Conservation (phyloP, 2,888 invertebrate genomes). For the Linyphia triangularis region DNA sequence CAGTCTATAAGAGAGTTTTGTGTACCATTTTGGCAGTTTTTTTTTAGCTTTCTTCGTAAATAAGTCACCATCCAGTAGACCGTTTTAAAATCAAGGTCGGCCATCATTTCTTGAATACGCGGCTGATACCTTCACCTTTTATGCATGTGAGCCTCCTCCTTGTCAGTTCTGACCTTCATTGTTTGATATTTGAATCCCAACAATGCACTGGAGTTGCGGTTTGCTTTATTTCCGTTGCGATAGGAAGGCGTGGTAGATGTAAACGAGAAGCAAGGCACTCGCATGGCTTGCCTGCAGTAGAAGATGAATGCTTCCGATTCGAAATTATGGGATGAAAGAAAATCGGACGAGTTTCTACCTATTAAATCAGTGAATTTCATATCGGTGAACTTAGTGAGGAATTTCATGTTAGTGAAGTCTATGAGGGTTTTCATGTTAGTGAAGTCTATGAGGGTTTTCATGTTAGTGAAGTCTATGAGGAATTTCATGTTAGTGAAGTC, state of each 20-base stretch:
- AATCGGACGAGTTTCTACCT: too few species aligned
- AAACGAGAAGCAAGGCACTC: not conserved
- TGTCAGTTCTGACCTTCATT: slow-evolving; percentile 36
- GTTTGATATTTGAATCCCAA: slow-evolving; percentile 38
- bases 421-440: too few species aligned
- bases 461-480: too few species aligned
- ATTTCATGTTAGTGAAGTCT: too few species aligned
- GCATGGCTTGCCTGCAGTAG: too few species aligned
- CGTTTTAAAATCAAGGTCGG: not conserved
- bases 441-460: too few species aligned
- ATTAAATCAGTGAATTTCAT: too few species aligned
- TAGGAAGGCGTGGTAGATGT: slow-evolving; percentile 10
- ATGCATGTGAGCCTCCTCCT: not conserved
- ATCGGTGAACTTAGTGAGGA: too few species aligned
- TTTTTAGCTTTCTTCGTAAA: too few species aligned
- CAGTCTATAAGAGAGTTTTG: too few species aligned
- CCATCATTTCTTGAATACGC: not conserved
- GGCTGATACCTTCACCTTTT: slow-evolving; percentile 4
- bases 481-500: too few species aligned
- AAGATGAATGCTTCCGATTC: slow-evolving; percentile 22
- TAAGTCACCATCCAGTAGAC: not conserved
- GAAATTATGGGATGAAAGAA: not conserved
- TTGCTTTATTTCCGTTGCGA: slow-evolving; percentile 35
- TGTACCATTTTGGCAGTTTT: too few species aligned
- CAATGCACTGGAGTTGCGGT: slow-evolving; percentile 21